These are phyloP conservation scores for Xestoiulus laeticollis DNA, from an alignment of 2,888 invertebrate species.

Conservation along the genomic window DNA sequence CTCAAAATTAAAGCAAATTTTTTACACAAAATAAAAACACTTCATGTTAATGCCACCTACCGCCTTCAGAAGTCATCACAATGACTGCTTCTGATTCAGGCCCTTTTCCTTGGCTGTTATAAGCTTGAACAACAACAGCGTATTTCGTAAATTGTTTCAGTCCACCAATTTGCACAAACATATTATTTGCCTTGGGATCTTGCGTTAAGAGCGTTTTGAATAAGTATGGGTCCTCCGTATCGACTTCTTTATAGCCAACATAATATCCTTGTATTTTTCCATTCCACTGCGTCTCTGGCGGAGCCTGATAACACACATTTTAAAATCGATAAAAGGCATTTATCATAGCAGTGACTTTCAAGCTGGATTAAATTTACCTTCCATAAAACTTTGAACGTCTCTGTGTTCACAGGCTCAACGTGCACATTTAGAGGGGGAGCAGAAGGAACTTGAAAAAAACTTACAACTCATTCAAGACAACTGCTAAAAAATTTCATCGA, in stretches of 20 bases:
- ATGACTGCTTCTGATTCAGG: constrained; percentile 54
- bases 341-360: no score
- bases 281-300: constrained; percentile 44
- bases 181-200: constrained; percentile 46
- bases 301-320: constrained; percentile 50
- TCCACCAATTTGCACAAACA: constrained; percentile 50
- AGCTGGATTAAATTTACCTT: constrained; percentile 59
- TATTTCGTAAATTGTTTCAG: constrained; percentile 54
- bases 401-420: constrained; percentile 62
- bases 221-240: constrained; percentile 49
- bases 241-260: constrained; percentile 54
- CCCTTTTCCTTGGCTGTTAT: constrained; percentile 54
- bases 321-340: not conserved
- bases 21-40: not conserved
- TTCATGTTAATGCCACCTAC: not conserved
- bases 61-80: constrained; percentile 54
- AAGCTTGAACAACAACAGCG: constrained; percentile 52
- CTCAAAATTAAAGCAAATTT: not conserved
- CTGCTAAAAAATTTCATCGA: not conserved
- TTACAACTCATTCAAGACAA: not conserved
- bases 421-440: constrained; percentile 62
- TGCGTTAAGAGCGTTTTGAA: constrained; percentile 51
- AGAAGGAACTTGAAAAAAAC: constrained; percentile 61
- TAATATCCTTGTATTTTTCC: constrained; percentile 53
- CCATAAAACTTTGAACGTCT: constrained; percentile 63